These are phyloP conservation scores for Lasioglossum malachurum DNA, from an alignment of 2,888 invertebrate species.

Conservation along the genomic window DNA sequence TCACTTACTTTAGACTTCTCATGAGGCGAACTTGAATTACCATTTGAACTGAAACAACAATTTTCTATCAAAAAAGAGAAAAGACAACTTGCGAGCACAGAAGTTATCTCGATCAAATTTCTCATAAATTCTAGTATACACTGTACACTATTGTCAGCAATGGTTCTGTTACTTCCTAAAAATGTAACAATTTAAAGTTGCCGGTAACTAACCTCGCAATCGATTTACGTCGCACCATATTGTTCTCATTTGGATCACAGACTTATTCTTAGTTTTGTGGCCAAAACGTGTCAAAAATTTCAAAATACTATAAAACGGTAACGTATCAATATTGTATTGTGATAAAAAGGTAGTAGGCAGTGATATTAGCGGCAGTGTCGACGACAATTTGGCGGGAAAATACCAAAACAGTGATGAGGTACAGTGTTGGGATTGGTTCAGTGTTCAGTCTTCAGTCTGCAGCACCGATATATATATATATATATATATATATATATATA, in stretches of 20 bases:
- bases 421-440: no score
- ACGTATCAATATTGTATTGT: no score
- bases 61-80: not conserved
- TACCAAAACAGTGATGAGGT: no score
- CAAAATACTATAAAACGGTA: no score
- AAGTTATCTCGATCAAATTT: not conserved
- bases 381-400: no score
- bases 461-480: no score
- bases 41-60: constrained; percentile 22
- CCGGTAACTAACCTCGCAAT: constrained; percentile 66
- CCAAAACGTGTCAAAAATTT: no score
- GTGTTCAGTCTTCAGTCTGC: no score
- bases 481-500: no score
- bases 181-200: not conserved
- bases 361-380: no score
- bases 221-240: constrained; percentile 75
- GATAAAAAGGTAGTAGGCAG: no score
- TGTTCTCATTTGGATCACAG: not conserved
- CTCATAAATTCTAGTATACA: not conserved
- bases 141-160: not conserved
- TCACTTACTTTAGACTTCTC: constrained; percentile 12
- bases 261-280: no score
- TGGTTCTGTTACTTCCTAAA: not conserved
- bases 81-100: not conserved
- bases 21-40: not conserved